Evolutionary conservation across 2,888 invertebrate species (phyloP).

Genomic region (Seira sanloemensis): DNA sequence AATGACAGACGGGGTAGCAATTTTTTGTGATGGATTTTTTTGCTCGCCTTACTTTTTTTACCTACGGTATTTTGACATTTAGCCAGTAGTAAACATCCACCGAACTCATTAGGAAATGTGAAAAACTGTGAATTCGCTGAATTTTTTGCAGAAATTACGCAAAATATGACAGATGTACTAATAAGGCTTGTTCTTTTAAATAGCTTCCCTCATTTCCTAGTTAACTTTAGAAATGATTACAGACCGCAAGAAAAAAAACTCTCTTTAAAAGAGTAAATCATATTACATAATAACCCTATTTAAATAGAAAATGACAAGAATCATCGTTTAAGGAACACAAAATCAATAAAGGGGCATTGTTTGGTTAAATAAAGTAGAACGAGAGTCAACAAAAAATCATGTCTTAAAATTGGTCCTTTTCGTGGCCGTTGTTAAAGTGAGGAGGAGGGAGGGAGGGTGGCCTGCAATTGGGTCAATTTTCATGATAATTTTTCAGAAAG

Average conservation of each 20-base stretch:
- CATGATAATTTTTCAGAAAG: not conserved
- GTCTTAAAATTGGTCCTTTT: not conserved
- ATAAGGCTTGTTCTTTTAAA: conserved; percentile 3
- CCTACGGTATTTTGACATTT: too few species aligned
- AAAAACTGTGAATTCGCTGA: too few species aligned
- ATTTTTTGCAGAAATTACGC: not conserved
- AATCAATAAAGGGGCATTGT: not conserved
- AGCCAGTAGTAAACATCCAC: too few species aligned
- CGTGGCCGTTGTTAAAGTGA: not conserved
- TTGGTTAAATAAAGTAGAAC: conserved; percentile 14
- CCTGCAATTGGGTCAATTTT: conserved; percentile 50
- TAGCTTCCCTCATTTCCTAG: not conserved
- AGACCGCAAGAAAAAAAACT: not conserved
- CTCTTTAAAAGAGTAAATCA: not conserved
- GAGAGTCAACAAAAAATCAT: conserved; percentile 7
- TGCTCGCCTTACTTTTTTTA: too few species aligned
- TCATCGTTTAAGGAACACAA: conserved; percentile 3
- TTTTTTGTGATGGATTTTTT: too few species aligned
- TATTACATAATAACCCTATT: not conserved
- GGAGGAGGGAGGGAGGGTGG: conserved; percentile 10
- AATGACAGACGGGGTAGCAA: too few species aligned
- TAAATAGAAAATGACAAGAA: conserved; percentile 1
- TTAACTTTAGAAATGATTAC: not conserved
- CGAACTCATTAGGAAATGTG: too few species aligned
- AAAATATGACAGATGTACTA: conserved; percentile 7